Evolutionary conservation across 2,888 invertebrate genomes (phyloP).

Genomic region (Norana najaformis): DNA sequence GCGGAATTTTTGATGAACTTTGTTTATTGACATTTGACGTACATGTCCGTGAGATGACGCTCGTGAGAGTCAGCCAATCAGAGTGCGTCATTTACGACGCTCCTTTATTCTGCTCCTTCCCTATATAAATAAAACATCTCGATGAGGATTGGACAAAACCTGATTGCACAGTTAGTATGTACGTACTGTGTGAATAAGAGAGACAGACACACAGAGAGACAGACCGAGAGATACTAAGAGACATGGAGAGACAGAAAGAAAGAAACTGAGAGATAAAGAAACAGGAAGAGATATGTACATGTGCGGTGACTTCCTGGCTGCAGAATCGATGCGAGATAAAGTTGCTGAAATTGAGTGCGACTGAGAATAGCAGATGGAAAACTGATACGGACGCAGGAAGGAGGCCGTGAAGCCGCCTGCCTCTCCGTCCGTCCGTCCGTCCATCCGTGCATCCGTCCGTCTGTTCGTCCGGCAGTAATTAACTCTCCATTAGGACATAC

Average conservation of each 20-base stretch:
- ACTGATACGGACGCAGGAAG: background rate
- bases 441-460: background rate
- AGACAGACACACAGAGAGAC: background rate
- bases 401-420: background rate
- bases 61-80: background rate
- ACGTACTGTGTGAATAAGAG: background rate
- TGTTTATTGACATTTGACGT: background rate
- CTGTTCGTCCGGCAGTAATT: background rate
- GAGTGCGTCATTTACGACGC: background rate
- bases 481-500: too few species aligned
- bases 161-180: background rate
- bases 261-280: too few species aligned
- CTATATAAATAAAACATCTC: conserved; percentile 6
- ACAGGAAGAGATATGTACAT: background rate
- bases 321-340: conserved; percentile 13
- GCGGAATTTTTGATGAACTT: background rate
- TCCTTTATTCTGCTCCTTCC: background rate
- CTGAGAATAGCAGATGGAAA: background rate
- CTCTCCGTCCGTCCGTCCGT: background rate
- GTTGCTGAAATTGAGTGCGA: background rate
- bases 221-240: too few species aligned
- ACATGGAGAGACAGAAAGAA: too few species aligned
- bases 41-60: background rate
- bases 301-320: background rate
- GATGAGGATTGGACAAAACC: conserved; percentile 5